Evolutionary conservation across 2,113 vertebrate species (phyloP).

Genomic region (Cyanoramphus novaezelandiae): DNA sequence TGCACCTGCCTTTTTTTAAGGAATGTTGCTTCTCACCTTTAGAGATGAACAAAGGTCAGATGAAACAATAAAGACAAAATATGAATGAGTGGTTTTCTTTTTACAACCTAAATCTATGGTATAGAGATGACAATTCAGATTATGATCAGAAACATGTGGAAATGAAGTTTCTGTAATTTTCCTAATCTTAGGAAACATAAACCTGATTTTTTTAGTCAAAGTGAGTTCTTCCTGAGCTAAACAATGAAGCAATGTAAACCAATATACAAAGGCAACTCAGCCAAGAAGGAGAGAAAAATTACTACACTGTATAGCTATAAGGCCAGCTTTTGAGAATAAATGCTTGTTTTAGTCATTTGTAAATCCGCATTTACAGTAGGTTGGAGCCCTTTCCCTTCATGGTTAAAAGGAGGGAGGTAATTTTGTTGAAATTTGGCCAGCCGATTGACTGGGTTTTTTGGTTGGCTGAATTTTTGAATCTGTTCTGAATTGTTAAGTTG

Average conservation of each 20-base stretch:
- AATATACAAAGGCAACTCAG: background rate
- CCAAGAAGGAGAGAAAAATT: background rate
- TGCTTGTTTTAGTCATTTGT: background rate
- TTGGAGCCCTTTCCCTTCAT: background rate
- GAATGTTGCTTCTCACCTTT: background rate
- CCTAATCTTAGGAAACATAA: background rate
- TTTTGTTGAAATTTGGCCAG: background rate
- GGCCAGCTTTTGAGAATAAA: background rate
- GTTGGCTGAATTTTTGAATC: background rate
- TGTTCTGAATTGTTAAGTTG: background rate
- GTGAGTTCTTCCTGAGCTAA: background rate
- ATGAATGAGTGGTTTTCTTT: background rate
- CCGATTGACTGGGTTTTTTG: rapidly evolving
- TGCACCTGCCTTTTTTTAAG: background rate
- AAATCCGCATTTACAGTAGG: background rate
- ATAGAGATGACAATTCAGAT: background rate
- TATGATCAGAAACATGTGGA: background rate
- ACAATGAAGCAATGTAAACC: background rate
- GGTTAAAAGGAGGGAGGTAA: background rate
- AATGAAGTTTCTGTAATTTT: background rate
- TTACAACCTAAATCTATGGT: background rate
- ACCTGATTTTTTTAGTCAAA: background rate
- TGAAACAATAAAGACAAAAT: background rate
- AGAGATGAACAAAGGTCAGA: background rate
- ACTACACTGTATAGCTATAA: background rate